These are phyloP conservation scores for Steinernema khuongi DNA, from an alignment of 1,140 invertebrate species.

Conservation along the genomic window DNA sequence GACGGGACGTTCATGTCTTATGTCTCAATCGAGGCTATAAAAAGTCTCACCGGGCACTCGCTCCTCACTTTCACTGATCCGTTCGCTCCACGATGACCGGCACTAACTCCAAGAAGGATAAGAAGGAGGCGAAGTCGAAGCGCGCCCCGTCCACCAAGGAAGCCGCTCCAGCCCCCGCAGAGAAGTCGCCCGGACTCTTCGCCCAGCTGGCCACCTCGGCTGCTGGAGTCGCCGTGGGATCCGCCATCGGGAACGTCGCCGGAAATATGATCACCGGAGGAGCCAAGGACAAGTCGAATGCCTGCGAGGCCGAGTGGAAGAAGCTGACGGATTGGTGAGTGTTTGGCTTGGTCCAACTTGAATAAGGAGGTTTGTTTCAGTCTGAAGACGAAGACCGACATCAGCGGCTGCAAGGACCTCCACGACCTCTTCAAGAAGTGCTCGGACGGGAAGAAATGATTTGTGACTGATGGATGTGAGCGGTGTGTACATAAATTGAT, in stretches of 20 bases:
- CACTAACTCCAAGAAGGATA: background rate
- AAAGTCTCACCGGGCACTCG: too few relatives aligned
- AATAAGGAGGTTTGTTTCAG: background rate
- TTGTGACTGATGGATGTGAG: background rate
- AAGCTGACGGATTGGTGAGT: background rate
- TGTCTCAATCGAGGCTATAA: too few relatives aligned
- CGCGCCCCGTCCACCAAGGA: background rate
- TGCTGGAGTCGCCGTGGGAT: slow-evolving; percentile 62
- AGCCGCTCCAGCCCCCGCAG: background rate
- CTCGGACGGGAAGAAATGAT: background rate
- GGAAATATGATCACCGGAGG: background rate
- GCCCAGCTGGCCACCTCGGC: slow-evolving; percentile 62
- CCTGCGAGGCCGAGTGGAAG: background rate
- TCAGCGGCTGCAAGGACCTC: slow-evolving; percentile 7
- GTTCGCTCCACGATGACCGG: background rate
- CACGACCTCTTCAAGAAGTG: slow-evolving; percentile 17
- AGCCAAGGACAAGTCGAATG: background rate
- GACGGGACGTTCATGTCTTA: too few relatives aligned
- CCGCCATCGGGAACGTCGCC: slow-evolving; percentile 56
- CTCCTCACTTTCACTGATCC: too few relatives aligned
- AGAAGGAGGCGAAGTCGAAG: slow-evolving; percentile 28
- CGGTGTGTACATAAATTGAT: background rate
- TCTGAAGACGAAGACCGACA: background rate
- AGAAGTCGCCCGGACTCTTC: slow-evolving; percentile 59
- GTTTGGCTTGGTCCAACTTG: slow-evolving; percentile 3